Percentiles rank a stretch among this genome's conserved stretches.
These are phyloP conservation scores for Orycteropus afer DNA, from an alignment of 2,113 vertebrate genomes.

Conservation along the genomic window DNA sequence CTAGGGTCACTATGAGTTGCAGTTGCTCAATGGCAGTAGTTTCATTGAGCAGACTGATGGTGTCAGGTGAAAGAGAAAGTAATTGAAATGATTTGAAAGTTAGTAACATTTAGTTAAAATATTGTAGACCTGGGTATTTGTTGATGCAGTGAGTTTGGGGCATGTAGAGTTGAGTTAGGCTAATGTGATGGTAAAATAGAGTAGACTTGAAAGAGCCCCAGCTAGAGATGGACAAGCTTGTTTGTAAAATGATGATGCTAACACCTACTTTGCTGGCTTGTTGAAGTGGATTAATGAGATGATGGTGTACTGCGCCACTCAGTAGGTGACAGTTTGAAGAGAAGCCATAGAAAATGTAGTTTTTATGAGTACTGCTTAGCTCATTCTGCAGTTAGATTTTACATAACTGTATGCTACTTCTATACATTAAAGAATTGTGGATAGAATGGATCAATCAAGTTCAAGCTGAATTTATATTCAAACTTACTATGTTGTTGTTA, in stretches of 20 bases:
- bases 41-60: not conserved
- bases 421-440: not conserved
- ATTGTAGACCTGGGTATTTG: not conserved
- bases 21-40: too few relatives aligned
- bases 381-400: not conserved
- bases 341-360: not conserved
- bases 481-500: not conserved
- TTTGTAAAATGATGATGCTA: not conserved
- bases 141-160: not conserved
- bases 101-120: not conserved
- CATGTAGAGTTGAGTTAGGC: not conserved
- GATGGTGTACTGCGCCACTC: fast-evolving
- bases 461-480: not conserved
- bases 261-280: not conserved
- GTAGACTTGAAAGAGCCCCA: not conserved
- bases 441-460: not conserved
- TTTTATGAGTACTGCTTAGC: not conserved
- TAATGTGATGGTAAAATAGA: not conserved
- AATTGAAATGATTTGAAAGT: not conserved
- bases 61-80: not conserved
- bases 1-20: too few relatives aligned
- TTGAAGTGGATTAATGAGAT: not conserved
- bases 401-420: not conserved
- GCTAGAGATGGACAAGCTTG: not conserved
- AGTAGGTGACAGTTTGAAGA: not conserved